A percentile compares a stretch with the other conserved stretches of the same genome.
These are phyloP conservation scores for Sturnus vulgaris DNA, from an alignment of 2,113 vertebrate genomes.

Conservation along the genomic window DNA sequence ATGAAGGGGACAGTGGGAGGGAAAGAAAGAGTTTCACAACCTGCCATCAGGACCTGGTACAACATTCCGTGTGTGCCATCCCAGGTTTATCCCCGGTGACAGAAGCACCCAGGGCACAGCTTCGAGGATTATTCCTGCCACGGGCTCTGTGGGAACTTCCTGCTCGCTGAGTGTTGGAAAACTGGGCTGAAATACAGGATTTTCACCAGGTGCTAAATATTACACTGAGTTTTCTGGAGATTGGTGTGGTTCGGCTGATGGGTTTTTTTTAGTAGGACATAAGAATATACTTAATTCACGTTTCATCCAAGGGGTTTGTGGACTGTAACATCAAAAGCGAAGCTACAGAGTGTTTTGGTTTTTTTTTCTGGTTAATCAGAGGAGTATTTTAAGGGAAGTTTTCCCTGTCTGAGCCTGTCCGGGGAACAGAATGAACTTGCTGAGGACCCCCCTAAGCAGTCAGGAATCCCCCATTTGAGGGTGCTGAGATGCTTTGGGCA, in stretches of 20 bases:
- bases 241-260: not conserved
- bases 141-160: not conserved
- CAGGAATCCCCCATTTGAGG: no score
- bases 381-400: not conserved
- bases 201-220: not conserved
- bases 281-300: not conserved
- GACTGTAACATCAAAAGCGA: fast-evolving
- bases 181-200: fast-evolving
- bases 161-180: not conserved
- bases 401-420: not conserved
- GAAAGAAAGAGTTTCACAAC: not conserved
- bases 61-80: not conserved
- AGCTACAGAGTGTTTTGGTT: not conserved
- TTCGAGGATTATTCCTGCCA: not conserved
- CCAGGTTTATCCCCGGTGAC: not conserved
- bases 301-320: not conserved
- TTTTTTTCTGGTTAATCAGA: not conserved
- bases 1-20: not conserved
- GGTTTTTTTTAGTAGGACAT: not conserved
- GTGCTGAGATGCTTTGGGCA: no score
- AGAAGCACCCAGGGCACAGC: not conserved
- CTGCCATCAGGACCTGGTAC: not conserved
- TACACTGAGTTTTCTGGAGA: not conserved
- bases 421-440: not conserved
- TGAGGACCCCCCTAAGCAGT: not conserved